Conservation (phyloP, 2,888 invertebrate species). For the Plagodis pulveraria region DNA sequence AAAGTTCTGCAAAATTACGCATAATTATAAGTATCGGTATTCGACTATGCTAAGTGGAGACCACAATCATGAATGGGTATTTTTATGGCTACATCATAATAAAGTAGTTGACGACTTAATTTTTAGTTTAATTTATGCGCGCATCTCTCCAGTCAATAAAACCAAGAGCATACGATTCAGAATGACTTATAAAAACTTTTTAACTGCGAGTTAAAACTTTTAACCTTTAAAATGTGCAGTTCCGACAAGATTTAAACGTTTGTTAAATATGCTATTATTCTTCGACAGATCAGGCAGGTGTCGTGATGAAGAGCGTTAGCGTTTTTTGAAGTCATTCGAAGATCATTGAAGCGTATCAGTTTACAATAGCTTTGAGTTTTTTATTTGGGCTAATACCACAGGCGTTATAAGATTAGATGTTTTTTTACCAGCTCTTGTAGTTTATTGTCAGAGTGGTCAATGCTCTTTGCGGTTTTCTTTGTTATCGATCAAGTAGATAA, state of each 20-base stretch:
- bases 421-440: conserved; percentile 5
- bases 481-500: not conserved
- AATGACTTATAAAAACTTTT: not conserved
- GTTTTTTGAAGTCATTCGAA: conserved; percentile 44
- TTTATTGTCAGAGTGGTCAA: conserved; percentile 26
- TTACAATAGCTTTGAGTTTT: conserved; percentile 42
- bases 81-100: conserved; percentile 15
- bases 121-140: conserved; percentile 3
- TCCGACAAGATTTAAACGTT: conserved; percentile 16
- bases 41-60: not conserved
- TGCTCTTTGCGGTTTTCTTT: conserved; percentile 31
- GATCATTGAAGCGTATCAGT: conserved; percentile 45
- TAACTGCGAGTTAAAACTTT: conserved; percentile 13
- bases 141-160: conserved; percentile 5
- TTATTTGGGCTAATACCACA: conserved; percentile 18
- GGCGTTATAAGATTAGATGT: conserved; percentile 27
- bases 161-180: not conserved
- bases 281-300: conserved; percentile 59
- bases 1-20: too few relatives aligned
- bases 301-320: conserved; percentile 54
- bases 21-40: not conserved
- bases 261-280: conserved; percentile 56
- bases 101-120: conserved; percentile 16
- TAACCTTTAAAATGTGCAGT: conserved; percentile 13
- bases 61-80: conserved; percentile 13